Base-by-base conservation (phyloP, 2,113 vertebrate species). In the Gymnocephalus cernua region DNA sequence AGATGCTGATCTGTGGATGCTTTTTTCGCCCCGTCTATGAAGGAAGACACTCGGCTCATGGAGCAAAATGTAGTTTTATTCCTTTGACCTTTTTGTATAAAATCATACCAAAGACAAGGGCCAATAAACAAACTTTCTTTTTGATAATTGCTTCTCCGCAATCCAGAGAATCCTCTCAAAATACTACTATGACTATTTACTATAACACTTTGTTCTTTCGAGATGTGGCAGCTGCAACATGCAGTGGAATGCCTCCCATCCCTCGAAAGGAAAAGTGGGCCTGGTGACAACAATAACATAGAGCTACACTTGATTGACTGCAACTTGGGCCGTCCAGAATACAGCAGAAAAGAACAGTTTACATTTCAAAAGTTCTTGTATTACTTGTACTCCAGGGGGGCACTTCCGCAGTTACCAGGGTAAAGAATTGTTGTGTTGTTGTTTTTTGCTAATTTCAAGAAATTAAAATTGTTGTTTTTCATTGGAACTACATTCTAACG, bases 1-100 rank as follows among this genome's bases (percentile, higher is more conserved):
- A 90, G 93, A 90, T 92, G 90, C 91, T 88, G 91, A 86, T 27
- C 64, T 91, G 82, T 93, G 93, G 86, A 93, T 93, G 93, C 93
- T 94, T 93, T 38, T 63, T 27, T 77, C 35, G 45, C 35, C 41
- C 62, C 19, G 3, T 5, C 59, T 56, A 18, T 48, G 41, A 76
- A 25, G 23, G 23, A 64, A 68, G 66, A 68, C n/a, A 41, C 29
- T 65, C n/a, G 2, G 32, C 32, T 29, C 29, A 29, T 2, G 15
- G 18, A 16, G 27, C 13, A 1, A 71, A 25, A 77, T 66, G 11
- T 23, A 27, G 50, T 38, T 62, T 66, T 54, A 32, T 57, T 50
- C 53, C 4, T 61, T 41, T 83, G 73, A 77, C 50, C 50, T 65
- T 73, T 67, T 41, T 3, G n/a, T 14, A 19, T 38, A 11, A 59